A percentile compares a stretch with the other conserved stretches of the same genome.
Conservation (phyloP, 2,888 invertebrate species). For the Drosophila imparisetae region DNA sequence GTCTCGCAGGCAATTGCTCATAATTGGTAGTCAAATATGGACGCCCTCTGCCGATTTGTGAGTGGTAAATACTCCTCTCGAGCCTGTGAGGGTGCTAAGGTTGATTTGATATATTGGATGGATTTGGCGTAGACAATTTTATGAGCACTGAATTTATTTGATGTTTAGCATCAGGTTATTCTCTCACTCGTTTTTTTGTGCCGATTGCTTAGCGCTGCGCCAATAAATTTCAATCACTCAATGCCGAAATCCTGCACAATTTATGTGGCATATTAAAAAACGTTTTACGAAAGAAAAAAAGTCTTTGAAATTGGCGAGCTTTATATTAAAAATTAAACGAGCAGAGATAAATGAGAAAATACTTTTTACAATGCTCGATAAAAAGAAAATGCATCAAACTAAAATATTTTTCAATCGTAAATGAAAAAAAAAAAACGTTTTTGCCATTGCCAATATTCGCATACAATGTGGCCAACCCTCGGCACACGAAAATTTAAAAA, state of each 20-base stretch:
- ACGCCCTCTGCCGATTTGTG: slow-evolving; percentile 49
- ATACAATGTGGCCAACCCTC: slow-evolving; percentile 49
- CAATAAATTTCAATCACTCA: slow-evolving; percentile 68
- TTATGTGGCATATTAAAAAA: slow-evolving; percentile 76
- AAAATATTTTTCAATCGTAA: slow-evolving; percentile 67
- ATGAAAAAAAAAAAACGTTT: slow-evolving; percentile 32
- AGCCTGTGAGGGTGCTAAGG: slow-evolving; percentile 25
- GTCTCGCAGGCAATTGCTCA: slow-evolving; percentile 70
- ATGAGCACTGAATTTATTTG: slow-evolving; percentile 77
- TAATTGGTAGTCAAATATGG: slow-evolving; percentile 72
- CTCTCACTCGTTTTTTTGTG: slow-evolving; percentile 13
- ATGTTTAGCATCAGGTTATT: slow-evolving; percentile 64
- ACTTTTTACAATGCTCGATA: slow-evolving; percentile 60
- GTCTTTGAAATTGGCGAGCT: slow-evolving; percentile 53
- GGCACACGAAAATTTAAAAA: slow-evolving; percentile 44
- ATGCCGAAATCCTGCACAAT: slow-evolving; percentile 68
- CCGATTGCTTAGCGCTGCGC: slow-evolving; percentile 24
- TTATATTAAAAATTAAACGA: slow-evolving; percentile 68
- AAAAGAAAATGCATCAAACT: slow-evolving; percentile 51
- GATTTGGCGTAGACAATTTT: slow-evolving; percentile 77
- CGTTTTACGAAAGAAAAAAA: slow-evolving; percentile 46
- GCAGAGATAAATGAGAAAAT: slow-evolving; percentile 57
- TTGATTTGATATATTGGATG: slow-evolving; percentile 75
- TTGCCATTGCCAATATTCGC: slow-evolving; percentile 42
- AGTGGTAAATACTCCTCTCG: slow-evolving; percentile 29